These are phyloP conservation scores for Vombatus ursinus DNA, from an alignment of 2,113 vertebrate species.

Conservation along the genomic window DNA sequence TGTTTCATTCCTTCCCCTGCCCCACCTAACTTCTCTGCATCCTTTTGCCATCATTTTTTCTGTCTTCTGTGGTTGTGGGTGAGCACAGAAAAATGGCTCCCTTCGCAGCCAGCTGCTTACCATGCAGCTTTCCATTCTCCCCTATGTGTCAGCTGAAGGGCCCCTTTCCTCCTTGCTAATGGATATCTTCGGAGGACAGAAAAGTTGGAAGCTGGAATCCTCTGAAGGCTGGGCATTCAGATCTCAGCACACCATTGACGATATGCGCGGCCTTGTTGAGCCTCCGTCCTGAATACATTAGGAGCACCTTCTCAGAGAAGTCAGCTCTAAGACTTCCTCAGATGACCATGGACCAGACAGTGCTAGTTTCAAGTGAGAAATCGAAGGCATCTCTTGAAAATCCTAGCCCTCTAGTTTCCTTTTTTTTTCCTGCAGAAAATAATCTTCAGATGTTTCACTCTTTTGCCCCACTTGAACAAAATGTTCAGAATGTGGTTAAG, in stretches of 20 bases:
- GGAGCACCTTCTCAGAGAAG: neutral
- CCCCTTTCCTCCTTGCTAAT: conserved; percentile 3
- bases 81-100: conserved; percentile 40
- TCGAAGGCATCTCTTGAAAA: conserved; percentile 16
- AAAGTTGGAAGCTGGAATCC: neutral
- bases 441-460: neutral
- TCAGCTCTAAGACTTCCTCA: neutral
- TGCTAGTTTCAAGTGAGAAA: conserved; percentile 21
- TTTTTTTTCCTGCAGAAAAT: conserved; percentile 20
- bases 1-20: neutral
- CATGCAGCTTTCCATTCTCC: conserved; percentile 22
- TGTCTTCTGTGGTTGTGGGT: neutral
- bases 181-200: neutral
- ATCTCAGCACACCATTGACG: neutral
- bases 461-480: conserved; percentile 16
- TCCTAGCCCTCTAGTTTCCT: neutral
- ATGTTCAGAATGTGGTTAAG: conserved; percentile 24
- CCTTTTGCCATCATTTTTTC: conserved; percentile 17
- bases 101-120: neutral
- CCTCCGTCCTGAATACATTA: conserved; percentile 5
- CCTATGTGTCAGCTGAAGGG: neutral
- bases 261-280: neutral
- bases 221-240: neutral
- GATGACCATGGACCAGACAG: conserved; percentile 21
- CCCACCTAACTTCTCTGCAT: neutral